phyloP scores from a whole-genome alignment of 2,888 invertebrate species.

The Sympetrum striolatum region DNA sequence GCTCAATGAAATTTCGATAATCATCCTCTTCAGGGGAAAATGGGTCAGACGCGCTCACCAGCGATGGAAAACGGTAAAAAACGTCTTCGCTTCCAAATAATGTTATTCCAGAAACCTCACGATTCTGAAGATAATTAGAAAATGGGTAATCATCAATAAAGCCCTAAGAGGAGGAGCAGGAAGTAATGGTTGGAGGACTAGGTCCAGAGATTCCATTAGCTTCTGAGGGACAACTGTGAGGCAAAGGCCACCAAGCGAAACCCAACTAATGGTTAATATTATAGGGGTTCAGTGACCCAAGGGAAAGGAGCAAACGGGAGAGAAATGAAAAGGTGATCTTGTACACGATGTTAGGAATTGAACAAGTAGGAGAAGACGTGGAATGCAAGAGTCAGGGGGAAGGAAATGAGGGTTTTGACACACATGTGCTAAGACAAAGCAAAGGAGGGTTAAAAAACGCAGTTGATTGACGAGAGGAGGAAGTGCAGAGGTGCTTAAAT shows the following conservation, averaged over 20 bases:
- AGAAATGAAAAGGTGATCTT: background rate
- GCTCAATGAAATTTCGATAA: too few species aligned
- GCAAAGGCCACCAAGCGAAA: slow-evolving; percentile 9
- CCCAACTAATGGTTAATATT: background rate
- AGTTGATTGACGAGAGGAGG: background rate
- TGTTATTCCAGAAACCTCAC: background rate
- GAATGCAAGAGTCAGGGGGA: background rate
- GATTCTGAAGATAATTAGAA: background rate
- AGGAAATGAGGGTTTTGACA: background rate
- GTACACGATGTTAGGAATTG: background rate
- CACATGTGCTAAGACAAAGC: too few species aligned
- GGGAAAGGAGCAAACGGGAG: background rate
- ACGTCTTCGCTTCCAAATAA: background rate
- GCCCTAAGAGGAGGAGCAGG: too few species aligned
- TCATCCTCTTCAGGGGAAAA: too few species aligned
- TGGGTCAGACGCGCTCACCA: too few species aligned
- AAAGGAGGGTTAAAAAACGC: too few species aligned
- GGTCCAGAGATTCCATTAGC: slow-evolving; percentile 25
- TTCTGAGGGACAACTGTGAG: background rate
- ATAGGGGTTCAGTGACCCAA: slow-evolving; percentile 13
- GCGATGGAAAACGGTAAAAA: too few species aligned
- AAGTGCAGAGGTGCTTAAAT: background rate
- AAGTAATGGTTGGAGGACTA: too few species aligned
- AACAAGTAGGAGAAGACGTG: background rate
- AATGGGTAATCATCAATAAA: background rate